Percentiles rank a stretch among this genome's conserved stretches.
Conservation (phyloP, 92 coral and sea anemone genomes). For the Desmophyllum pertusum region DNA sequence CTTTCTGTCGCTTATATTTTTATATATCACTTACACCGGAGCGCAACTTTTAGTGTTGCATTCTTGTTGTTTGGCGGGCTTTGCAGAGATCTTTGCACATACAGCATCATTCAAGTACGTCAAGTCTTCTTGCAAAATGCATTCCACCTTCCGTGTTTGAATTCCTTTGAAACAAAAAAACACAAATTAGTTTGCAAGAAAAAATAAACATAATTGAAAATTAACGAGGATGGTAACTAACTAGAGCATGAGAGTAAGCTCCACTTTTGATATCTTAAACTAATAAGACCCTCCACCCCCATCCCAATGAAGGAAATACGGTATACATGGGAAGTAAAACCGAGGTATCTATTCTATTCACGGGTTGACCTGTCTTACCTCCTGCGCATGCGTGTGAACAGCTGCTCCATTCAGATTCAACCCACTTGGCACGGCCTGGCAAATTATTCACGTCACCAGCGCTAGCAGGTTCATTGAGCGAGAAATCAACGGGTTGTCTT, state of each 20-base stretch:
- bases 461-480: constrained; percentile 57
- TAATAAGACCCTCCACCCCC: no score
- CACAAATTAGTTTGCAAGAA: neutral
- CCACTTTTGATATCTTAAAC: no score
- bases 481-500: constrained; percentile 68
- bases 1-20: no score
- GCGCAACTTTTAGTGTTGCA: constrained; percentile 80
- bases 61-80: constrained; percentile 54
- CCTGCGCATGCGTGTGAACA: constrained; percentile 90
- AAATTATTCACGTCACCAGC: neutral
- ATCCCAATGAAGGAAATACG: no score
- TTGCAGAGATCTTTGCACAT: constrained; percentile 54
- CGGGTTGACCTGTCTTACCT: no score
- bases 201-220: no score
- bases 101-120: constrained; percentile 60
- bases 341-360: no score
- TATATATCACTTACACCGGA: constrained; percentile 85
- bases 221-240: no score
- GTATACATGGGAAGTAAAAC: no score
- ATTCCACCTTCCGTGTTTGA: constrained; percentile 72
- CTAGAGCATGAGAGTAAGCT: no score
- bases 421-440: constrained; percentile 54
- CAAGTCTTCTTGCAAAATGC: constrained; percentile 68
- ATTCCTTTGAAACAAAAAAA: constrained; percentile 47
- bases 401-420: constrained; percentile 63